These are phyloP conservation scores for Diadumene lineata DNA, from an alignment of 92 coral and sea anemone genomes.

Conservation along the genomic window DNA sequence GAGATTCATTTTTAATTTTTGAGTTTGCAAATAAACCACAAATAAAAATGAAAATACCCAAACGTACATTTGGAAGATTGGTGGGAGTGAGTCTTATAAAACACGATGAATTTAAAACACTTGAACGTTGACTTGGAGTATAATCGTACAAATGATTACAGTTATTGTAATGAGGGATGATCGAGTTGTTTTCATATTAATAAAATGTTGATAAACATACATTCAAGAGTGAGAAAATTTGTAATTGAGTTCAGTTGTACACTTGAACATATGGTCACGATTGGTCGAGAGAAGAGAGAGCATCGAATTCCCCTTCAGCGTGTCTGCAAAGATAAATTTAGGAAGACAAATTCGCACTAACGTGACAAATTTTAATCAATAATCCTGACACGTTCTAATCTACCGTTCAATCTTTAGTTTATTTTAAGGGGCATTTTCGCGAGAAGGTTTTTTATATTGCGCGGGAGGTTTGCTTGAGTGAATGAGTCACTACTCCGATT, in stretches of 20 bases:
- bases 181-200: background rate
- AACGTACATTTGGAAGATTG: too few species aligned
- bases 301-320: slow-evolving; percentile 1
- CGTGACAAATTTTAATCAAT: slow-evolving; percentile 18
- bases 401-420: slow-evolving; percentile 2
- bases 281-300: slow-evolving; percentile 1
- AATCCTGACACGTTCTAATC: slow-evolving; percentile 16
- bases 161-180: background rate
- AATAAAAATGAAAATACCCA: too few species aligned
- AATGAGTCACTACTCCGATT: background rate
- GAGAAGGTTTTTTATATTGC: background rate
- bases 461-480: too few species aligned
- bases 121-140: background rate
- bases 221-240: slow-evolving; percentile 1
- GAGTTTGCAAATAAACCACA: too few species aligned
- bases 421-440: background rate
- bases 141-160: background rate
- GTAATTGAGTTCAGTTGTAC: slow-evolving; percentile 8
- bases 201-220: background rate
- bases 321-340: slow-evolving; percentile 8
- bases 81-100: too few species aligned
- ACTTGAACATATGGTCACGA: background rate
- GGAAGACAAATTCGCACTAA: background rate
- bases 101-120: background rate
- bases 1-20: too few species aligned